Conservation (phyloP, 2,797 vertebrate species). For the Platalea minor region DNA sequence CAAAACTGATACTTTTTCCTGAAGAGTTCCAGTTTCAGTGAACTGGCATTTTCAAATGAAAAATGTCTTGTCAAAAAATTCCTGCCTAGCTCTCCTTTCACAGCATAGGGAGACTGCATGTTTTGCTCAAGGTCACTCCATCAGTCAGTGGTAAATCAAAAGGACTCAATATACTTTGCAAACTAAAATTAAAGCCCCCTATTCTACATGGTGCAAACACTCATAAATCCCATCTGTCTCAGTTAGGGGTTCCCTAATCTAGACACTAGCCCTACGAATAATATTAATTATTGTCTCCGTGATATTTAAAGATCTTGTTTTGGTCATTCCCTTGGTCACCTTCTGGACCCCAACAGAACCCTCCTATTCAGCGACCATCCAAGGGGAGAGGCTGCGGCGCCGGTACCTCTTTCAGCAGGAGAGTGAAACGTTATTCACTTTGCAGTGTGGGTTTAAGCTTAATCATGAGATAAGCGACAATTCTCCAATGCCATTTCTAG, state of each 20-base stretch:
- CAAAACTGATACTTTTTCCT: not conserved
- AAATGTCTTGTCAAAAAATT: constrained; percentile 41
- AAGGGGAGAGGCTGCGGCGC: not conserved
- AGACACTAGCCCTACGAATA: not conserved
- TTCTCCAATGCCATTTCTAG: rapidly evolving
- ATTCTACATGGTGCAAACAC: not conserved
- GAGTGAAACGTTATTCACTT: not conserved
- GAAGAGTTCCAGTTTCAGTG: not conserved
- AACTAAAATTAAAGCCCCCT: constrained; percentile 47
- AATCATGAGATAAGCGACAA: rapidly evolving
- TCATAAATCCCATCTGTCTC: constrained; percentile 22
- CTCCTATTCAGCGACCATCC: not conserved
- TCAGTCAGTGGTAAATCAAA: constrained; percentile 54
- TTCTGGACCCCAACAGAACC: not conserved
- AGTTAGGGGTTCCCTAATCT: constrained; percentile 5
- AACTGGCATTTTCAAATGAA: constrained; percentile 46
- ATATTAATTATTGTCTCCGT: not conserved
- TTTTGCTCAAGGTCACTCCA: constrained; percentile 63
- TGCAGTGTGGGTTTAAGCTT: not conserved
- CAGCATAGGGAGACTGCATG: not conserved
- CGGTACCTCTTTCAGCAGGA: not conserved
- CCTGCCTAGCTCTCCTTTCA: constrained; percentile 9
- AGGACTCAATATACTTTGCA: constrained; percentile 29
- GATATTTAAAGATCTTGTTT: not conserved
- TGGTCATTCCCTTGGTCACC: not conserved